Conservation (phyloP, 1,140 invertebrate genomes). For the Cydia amplana region DNA sequence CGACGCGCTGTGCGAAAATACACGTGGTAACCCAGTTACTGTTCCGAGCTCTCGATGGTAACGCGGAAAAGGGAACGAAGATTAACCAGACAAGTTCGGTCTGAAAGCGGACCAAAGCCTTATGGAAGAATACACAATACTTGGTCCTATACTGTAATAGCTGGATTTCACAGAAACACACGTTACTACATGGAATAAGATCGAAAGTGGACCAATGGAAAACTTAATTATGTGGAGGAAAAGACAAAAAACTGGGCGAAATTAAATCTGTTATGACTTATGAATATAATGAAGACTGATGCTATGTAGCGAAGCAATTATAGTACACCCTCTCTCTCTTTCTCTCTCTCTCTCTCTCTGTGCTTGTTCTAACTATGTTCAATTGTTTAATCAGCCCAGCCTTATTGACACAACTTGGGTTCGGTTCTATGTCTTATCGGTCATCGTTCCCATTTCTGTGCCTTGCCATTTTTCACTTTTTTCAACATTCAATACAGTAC, state of each 20-base stretch:
- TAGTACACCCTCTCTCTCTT: no score
- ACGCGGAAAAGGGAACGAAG: not conserved
- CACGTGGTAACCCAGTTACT: not conserved
- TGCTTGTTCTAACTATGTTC: constrained; percentile 1
- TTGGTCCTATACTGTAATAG: not conserved
- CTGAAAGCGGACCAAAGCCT: no score
- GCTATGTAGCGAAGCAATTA: no score
- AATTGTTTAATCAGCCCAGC: constrained; percentile 9
- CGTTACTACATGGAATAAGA: not conserved
- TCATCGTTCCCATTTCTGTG: constrained; percentile 9
- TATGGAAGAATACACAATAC: not conserved
- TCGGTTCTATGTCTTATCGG: constrained; percentile 15
- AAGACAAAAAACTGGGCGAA: no score
- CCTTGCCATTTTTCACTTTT: not conserved
- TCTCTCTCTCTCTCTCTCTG: no score
- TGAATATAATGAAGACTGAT: not conserved
- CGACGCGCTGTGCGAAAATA: constrained; percentile 17
- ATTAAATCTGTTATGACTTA: not conserved
- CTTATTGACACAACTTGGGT: constrained; percentile 13
- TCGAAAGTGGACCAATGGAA: not conserved
- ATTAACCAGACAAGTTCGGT: not conserved
- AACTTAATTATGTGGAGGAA: no score
- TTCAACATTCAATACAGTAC: not conserved
- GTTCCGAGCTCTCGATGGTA: not conserved
- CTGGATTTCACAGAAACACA: not conserved